Evolutionary conservation across 2,888 invertebrate species (phyloP).

Genomic region (Cabera pusaria): DNA sequence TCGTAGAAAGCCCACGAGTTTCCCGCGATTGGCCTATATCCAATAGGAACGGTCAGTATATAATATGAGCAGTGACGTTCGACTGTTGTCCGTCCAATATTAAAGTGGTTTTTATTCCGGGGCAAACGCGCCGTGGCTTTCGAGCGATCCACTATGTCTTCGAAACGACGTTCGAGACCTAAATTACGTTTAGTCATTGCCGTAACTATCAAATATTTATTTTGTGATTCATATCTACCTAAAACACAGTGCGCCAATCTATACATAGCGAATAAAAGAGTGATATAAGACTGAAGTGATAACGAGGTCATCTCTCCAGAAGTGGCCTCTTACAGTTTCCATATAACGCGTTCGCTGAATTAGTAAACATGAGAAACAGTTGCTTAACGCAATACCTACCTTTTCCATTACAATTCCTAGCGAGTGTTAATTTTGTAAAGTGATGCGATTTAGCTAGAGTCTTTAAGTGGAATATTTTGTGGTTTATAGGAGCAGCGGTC

Average conservation of each 20-base stretch:
- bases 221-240: constrained; percentile 57
- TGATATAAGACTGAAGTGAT: constrained; percentile 59
- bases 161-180: constrained; percentile 69
- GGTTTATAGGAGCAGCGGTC: constrained; percentile 90
- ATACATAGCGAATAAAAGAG: constrained; percentile 25
- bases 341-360: constrained; percentile 4
- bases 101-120: constrained; percentile 65
- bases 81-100: constrained; percentile 68
- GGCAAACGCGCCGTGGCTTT: constrained; percentile 53
- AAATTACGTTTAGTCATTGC: constrained; percentile 74
- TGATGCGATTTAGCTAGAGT: constrained; percentile 11
- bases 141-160: constrained; percentile 63
- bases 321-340: constrained; percentile 22
- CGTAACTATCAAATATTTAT: constrained; percentile 74
- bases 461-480: constrained; percentile 25
- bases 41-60: constrained; percentile 69
- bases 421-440: constrained; percentile 21
- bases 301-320: constrained; percentile 47
- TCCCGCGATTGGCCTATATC: constrained; percentile 77
- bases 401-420: constrained; percentile 3
- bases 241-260: constrained; percentile 39
- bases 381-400: constrained; percentile 2
- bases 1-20: constrained; percentile 64
- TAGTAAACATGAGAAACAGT: constrained; percentile 14
- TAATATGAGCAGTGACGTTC: constrained; percentile 67